Base-by-base conservation (phyloP, 1,140 invertebrate species). In the Antheraea pernyi region DNA sequence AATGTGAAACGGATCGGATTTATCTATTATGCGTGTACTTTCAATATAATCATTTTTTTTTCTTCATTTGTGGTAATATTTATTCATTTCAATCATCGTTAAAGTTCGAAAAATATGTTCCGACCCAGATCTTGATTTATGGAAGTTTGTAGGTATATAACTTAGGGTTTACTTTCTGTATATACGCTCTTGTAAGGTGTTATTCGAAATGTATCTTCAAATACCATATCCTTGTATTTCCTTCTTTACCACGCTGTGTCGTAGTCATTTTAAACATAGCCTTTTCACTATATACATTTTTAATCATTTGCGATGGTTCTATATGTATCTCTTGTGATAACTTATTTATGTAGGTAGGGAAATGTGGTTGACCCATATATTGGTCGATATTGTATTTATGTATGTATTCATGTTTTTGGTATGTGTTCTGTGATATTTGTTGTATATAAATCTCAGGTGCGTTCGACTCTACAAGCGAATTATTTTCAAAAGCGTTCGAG, bases 201-300 rank as follows among this genome's bases (percentile, higher is more conserved):
- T 7, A 63, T 37, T 63, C 37, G 16, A 63, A n/a, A 7, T n/a
- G 48, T 59, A 16, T 69, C 46, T 59, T 70, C 18, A 75, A 46
- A 36, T 75, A 75, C 53, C 68, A 69, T 72, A 75, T 75, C 37
- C 46, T 72, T 4, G 74, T 75, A 46, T 72, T 65, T 0, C 70
- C 74, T 42, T 75, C 70, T 58, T 72, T 72, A 10, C 68, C 65
- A 53, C 19, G 66, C 19, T 74, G 74, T 7, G 72, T 77, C 3
- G 75, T 74, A 7, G 70, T 77, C 58, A 77, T 66, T 74, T 74
- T 77, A 37, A 77, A 74, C 75, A 77, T 77, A 5, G 70, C 68
- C 61, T 72, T 74, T 16, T 74, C 75, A 9, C 59, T 67, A 16
- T 77, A 77, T 8, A 77, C 53, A 30, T 74, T 72, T 11, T 68